Evolutionary conservation across 2,888 invertebrate genomes (phyloP).

Genomic region (Tanytarsus gracilentus): DNA sequence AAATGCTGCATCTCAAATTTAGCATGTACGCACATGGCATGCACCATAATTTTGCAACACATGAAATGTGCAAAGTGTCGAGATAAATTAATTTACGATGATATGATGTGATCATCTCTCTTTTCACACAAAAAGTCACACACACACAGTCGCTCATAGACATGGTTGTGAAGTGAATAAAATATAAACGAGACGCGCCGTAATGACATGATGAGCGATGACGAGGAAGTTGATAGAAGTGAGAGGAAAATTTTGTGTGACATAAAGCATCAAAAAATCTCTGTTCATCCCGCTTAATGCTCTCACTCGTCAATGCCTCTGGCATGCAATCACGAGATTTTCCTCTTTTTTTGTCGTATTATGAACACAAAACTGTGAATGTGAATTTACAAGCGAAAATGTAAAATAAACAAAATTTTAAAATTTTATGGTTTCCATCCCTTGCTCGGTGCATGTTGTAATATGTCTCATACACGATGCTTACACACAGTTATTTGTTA

Average conservation of each 20-base stretch:
- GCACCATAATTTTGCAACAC: too few species aligned
- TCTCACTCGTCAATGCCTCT: background rate
- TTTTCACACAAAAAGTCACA: constrained; percentile 7
- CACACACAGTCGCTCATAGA: background rate
- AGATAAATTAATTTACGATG: constrained; percentile 21
- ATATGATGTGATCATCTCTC: too few species aligned
- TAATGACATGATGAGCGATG: background rate
- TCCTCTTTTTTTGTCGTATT: too few species aligned
- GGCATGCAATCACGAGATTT: background rate
- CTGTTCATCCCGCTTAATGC: background rate
- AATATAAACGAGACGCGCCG: background rate
- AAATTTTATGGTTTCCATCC: too few species aligned
- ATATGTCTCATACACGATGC: too few species aligned
- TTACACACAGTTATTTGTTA: too few species aligned
- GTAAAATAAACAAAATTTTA: too few species aligned
- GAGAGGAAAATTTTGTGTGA: background rate
- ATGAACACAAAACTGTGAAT: too few species aligned
- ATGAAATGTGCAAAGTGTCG: constrained; percentile 16
- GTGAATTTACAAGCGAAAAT: too few species aligned
- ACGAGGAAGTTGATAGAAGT: background rate
- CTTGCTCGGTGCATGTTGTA: too few species aligned
- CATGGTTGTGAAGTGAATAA: background rate
- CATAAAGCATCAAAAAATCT: background rate
- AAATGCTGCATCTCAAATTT: constrained; percentile 7
- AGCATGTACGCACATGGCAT: background rate